Evolutionary conservation across 2,888 invertebrate species (phyloP).

Genomic region (Anticlea derivata): DNA sequence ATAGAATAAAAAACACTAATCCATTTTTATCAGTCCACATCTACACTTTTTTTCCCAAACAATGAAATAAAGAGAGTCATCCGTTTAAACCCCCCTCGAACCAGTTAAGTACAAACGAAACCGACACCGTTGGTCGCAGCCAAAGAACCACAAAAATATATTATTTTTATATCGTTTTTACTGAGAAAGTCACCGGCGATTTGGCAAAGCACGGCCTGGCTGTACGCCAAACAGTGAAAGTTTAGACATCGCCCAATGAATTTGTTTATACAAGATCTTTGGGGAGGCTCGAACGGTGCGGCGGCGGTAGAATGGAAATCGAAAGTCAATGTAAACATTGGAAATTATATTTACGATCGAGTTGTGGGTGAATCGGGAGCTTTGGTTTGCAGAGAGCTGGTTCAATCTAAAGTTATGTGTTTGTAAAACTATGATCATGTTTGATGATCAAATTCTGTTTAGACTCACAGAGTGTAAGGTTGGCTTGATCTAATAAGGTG

Average conservation of each 20-base stretch:
- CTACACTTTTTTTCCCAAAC: conserved; percentile 8
- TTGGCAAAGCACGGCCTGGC: conserved; percentile 62
- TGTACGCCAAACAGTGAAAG: conserved; percentile 74
- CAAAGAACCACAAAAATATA: conserved; percentile 63
- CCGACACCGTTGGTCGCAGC: conserved; percentile 43
- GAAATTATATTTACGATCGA: conserved; percentile 54
- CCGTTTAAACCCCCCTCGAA: conserved; percentile 18
- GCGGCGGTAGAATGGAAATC: conserved; percentile 51
- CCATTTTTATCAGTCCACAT: conserved; percentile 5
- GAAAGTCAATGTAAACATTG: conserved; percentile 70
- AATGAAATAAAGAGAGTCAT: conserved; percentile 21
- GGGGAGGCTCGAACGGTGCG: conserved; percentile 49
- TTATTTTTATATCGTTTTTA: conserved; percentile 69
- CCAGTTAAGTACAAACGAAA: conserved; percentile 35
- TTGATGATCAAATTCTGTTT: conserved; percentile 8
- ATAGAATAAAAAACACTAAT: not conserved
- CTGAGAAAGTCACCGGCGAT: conserved; percentile 65
- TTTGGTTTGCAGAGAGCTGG: conserved; percentile 26
- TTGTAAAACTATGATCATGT: conserved; percentile 23
- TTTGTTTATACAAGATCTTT: conserved; percentile 68
- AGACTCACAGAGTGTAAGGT: no score
- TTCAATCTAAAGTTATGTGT: conserved; percentile 27
- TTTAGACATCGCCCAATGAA: conserved; percentile 73
- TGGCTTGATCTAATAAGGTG: not conserved
- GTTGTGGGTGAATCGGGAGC: conserved; percentile 37